Conservation (phyloP, 2,797 vertebrate species). For the Takifugu rubripes region DNA sequence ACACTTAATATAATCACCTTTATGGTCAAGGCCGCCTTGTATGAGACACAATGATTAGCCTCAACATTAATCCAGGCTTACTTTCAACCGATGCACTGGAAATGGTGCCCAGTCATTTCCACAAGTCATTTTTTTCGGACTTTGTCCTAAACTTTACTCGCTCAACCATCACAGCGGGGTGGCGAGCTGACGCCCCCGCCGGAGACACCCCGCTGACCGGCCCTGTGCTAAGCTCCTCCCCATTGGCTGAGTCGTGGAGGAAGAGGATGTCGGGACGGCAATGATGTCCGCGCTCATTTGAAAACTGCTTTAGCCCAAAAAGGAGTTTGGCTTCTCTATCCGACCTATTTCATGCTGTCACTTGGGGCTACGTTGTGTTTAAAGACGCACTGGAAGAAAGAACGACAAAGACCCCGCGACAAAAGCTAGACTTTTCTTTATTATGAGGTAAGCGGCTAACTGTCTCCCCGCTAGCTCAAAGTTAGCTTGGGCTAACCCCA, state of each 20-base stretch:
- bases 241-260: slow-evolving; percentile 61
- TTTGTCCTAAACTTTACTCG: no score
- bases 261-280: slow-evolving; percentile 76
- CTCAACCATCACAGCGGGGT: no score
- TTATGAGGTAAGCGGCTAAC: slow-evolving; percentile 68
- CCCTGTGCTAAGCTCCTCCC: neutral
- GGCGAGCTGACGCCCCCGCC: no score
- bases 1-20: slow-evolving; percentile 8
- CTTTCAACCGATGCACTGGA: no score
- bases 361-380: slow-evolving; percentile 18
- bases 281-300: slow-evolving; percentile 89
- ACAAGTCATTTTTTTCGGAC: no score
- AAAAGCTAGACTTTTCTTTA: slow-evolving; percentile 75
- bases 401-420: slow-evolving; percentile 68
- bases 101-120: no score
- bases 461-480: slow-evolving; percentile 2
- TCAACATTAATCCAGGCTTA: no score
- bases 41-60: no score
- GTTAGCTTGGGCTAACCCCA: slow-evolving; percentile 46
- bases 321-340: slow-evolving; percentile 15
- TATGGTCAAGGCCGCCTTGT: no score
- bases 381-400: slow-evolving; percentile 32
- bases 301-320: slow-evolving; percentile 56
- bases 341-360: slow-evolving; percentile 40
- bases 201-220: slow-evolving; percentile 17